phyloP scores from a whole-genome alignment of 2,113 vertebrate species.

The Corydoras maculifer region DNA sequence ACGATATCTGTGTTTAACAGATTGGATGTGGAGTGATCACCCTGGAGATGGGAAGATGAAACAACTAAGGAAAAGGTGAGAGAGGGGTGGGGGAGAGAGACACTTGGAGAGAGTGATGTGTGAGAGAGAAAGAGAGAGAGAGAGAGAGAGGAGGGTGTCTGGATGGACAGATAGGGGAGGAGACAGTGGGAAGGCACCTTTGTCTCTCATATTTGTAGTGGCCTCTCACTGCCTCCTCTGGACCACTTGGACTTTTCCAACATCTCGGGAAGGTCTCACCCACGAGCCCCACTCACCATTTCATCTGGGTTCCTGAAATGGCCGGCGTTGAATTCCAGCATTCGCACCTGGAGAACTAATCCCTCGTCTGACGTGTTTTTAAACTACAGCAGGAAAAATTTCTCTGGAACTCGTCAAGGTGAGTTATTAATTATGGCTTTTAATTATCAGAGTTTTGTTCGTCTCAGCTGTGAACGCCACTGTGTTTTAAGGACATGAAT shows the following conservation, averaged over 20 bases:
- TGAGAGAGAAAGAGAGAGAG: not conserved
- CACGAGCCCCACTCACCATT: not conserved
- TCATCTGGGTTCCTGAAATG: constrained; percentile 25
- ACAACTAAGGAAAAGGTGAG: not conserved
- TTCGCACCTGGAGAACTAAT: constrained; percentile 50
- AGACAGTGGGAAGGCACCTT: constrained; percentile 24
- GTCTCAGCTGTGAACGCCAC: not conserved
- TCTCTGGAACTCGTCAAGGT: constrained; percentile 46
- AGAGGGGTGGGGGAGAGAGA: constrained; percentile 1
- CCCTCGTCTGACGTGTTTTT: not conserved
- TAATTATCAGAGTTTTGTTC: not conserved
- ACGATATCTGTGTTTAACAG: constrained; percentile 8
- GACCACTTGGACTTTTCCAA: constrained; percentile 38
- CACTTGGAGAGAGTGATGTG: constrained; percentile 15
- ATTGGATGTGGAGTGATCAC: not conserved
- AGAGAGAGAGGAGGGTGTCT: constrained; percentile 29
- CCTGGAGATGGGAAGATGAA: not conserved
- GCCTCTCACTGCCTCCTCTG: constrained; percentile 48
- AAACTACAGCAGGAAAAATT: not conserved
- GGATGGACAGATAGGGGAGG: not conserved
- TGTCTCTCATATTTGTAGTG: constrained; percentile 44
- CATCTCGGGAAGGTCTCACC: constrained; percentile 18
- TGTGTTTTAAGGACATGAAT: not conserved
- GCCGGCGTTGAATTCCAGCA: constrained; percentile 36
- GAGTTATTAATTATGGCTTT: constrained; percentile 16